phyloP scores from a whole-genome alignment of 1,140 invertebrate species.

The Drosophila murphyi region DNA sequence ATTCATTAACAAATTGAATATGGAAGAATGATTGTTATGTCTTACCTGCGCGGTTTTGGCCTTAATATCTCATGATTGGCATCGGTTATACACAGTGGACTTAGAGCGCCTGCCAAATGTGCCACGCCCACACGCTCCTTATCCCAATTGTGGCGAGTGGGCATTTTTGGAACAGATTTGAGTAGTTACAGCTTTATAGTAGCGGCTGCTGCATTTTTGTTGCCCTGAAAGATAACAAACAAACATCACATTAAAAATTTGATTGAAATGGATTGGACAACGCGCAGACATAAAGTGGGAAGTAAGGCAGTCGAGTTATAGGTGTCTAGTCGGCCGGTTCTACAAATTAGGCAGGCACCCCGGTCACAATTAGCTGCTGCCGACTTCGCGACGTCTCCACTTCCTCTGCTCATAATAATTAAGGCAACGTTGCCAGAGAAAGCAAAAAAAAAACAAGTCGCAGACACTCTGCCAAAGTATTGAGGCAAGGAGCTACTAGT shows the following conservation, averaged over 20 bases:
- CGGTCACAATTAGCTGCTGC: conserved; percentile 70
- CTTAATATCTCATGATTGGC: conserved; percentile 93
- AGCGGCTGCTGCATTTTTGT: conserved; percentile 26
- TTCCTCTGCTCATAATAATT: conserved; percentile 80
- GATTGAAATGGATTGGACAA: conserved; percentile 18
- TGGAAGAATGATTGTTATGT: background rate
- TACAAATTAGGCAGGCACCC: conserved; percentile 51
- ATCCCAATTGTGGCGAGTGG: conserved; percentile 76
- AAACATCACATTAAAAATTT: conserved; percentile 16
- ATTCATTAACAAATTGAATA: background rate
- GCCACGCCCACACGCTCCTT: conserved; percentile 85
- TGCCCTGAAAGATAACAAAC: conserved; percentile 20
- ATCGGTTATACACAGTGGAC: conserved; percentile 89
- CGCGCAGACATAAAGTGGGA: conserved; percentile 16
- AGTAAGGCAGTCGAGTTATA: conserved; percentile 3
- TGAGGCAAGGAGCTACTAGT: conserved; percentile 4
- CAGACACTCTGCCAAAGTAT: conserved; percentile 7
- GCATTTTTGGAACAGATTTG: conserved; percentile 49
- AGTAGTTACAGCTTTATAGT: conserved; percentile 1
- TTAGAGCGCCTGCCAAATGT: conserved; percentile 88
- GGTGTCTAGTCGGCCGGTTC: conserved; percentile 41
- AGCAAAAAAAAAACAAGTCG: conserved; percentile 28
- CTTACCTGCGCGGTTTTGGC: conserved; percentile 93
- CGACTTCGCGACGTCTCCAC: conserved; percentile 51
- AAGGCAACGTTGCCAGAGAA: conserved; percentile 68